A percentile compares a stretch with the other conserved stretches of the same genome.
Evolutionary conservation across 37 sponge, comb jelly and placozoan genomes (phyloP).

Genomic region (Cliona cf. orientalis): DNA sequence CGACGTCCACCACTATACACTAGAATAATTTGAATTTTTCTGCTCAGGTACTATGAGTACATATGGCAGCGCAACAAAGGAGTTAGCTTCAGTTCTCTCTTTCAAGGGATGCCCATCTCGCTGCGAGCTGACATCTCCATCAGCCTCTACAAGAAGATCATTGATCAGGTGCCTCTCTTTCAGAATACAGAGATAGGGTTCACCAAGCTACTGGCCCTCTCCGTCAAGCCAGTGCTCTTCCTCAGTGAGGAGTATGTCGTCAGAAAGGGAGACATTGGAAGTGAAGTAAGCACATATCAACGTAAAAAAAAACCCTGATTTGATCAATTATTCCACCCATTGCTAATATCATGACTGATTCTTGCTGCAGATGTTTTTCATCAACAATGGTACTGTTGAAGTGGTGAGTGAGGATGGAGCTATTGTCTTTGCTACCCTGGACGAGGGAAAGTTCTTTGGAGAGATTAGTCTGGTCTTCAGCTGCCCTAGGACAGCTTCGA

Average conservation of each 20-base stretch:
- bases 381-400: constrained; percentile 74
- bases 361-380: constrained; percentile 74
- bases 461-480: constrained; percentile 74
- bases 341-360: neutral
- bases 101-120: constrained; percentile 77
- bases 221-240: constrained; percentile 74
- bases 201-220: constrained; percentile 76
- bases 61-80: constrained; percentile 81
- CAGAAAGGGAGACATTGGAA: constrained; percentile 80
- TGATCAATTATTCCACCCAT: neutral
- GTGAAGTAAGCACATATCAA: constrained; percentile 64
- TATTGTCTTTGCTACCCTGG: constrained; percentile 64
- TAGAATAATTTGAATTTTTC: neutral
- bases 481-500: constrained; percentile 68
- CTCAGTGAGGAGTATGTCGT: constrained; percentile 77
- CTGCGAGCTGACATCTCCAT: constrained; percentile 77
- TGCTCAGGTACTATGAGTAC: constrained; percentile 74
- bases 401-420: constrained; percentile 79
- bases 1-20: neutral
- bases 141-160: constrained; percentile 74
- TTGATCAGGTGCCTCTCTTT: constrained; percentile 83
- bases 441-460: constrained; percentile 85
- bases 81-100: constrained; percentile 57
- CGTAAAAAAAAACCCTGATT: too few relatives aligned
- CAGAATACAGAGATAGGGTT: constrained; percentile 82